Evolutionary conservation across 64 coral and sea anemone species (phyloP).

Genomic region (Pocillopora damicornis): DNA sequence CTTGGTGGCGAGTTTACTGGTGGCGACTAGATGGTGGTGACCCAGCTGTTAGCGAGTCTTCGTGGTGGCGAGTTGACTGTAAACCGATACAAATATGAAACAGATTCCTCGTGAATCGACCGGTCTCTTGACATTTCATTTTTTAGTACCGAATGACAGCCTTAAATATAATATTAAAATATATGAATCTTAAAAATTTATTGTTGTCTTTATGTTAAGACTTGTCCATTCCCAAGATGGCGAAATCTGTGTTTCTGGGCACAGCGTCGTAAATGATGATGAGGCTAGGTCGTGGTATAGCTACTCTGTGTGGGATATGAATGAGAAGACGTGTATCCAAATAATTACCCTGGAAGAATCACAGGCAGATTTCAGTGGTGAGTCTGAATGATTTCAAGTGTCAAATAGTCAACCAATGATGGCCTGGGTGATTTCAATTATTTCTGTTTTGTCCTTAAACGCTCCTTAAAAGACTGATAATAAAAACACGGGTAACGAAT

Average conservation of each 20-base stretch:
- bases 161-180: no score
- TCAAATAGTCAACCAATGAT: no score
- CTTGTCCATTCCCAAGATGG: slow-evolving; percentile 3
- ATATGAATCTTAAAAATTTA: not conserved
- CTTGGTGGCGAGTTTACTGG: no score
- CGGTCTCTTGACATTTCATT: no score
- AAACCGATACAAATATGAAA: no score
- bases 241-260: slow-evolving; percentile 20
- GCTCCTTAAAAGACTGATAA: no score
- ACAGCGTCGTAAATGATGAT: not conserved
- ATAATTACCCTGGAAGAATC: not conserved
- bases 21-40: no score
- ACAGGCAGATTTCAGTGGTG: slow-evolving; percentile 22
- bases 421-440: not conserved
- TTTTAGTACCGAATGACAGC: no score
- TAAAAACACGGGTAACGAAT: no score
- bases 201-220: slow-evolving; percentile 23
- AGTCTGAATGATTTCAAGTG: not conserved
- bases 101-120: no score
- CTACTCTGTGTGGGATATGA: slow-evolving; percentile 15
- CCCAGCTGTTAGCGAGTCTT: no score
- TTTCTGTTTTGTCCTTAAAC: not conserved
- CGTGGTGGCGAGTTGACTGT: no score
- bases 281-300: not conserved
- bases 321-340: not conserved